Evolutionary conservation across 2,888 invertebrate species (phyloP).

Genomic region (Caenorhabditis imperialis): DNA sequence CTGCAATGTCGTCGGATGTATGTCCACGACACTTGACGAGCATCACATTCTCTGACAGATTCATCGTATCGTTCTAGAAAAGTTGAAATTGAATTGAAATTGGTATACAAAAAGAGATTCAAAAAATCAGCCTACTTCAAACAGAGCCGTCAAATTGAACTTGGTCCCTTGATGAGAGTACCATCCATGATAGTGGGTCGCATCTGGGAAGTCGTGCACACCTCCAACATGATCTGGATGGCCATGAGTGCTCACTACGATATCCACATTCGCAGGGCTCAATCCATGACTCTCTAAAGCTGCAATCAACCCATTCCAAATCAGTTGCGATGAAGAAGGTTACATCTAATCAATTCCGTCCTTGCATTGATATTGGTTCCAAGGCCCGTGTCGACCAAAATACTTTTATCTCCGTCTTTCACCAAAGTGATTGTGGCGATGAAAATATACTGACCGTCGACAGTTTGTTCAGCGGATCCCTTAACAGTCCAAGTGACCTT

Average conservation of each 20-base stretch:
- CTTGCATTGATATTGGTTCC: conserved; percentile 76
- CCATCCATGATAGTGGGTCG: conserved; percentile 67
- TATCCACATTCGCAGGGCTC: conserved; percentile 69
- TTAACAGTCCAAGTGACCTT: conserved; percentile 22
- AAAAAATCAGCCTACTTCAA: conserved; percentile 61
- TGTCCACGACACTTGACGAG: conserved; percentile 73
- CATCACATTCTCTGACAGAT: conserved; percentile 69
- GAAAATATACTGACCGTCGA: conserved; percentile 70
- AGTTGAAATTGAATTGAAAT: conserved; percentile 23
- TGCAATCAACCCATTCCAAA: neutral
- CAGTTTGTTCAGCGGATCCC: conserved; percentile 75
- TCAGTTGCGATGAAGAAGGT: neutral
- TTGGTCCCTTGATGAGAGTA: conserved; percentile 67
- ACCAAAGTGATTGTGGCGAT: conserved; percentile 75
- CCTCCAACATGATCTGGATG: conserved; percentile 74
- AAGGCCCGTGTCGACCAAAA: conserved; percentile 76
- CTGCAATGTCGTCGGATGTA: conserved; percentile 75
- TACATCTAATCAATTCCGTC: conserved; percentile 71
- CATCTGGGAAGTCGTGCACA: conserved; percentile 68
- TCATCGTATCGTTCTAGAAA: conserved; percentile 68
- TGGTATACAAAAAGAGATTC: neutral
- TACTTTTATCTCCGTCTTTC: conserved; percentile 68
- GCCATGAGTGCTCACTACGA: conserved; percentile 76
- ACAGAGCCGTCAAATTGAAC: conserved; percentile 71
- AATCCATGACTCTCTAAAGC: conserved; percentile 26